Evolutionary conservation across 2,113 vertebrate genomes (phyloP), one percentile per base, ranked within the genome.

Genomic region (Callionymus lyra): DNA sequence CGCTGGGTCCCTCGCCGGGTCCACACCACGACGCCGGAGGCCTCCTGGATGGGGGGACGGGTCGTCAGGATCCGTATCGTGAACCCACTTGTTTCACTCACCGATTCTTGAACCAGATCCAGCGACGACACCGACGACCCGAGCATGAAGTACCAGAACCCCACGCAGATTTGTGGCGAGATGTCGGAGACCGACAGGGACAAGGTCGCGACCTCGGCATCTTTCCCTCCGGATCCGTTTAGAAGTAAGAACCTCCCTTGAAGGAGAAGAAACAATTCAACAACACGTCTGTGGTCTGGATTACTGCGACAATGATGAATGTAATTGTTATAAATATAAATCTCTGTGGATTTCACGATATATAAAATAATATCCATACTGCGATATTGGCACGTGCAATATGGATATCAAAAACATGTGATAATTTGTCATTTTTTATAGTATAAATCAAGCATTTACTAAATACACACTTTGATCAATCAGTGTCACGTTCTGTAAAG

Each of bases 81-180:
- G 8, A 4, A 27, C 21, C 21, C 21, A 4, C 21, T 8, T 8
- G 21, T 27, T 8, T 0, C 19, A 61, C 56, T 12, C 70, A 84
- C 84, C 1, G 38, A 77, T 31, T 78, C 33, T 53, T 82, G 36
- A 10, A 79, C 41, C 43, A 87, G 69, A 45, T 85, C 68, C 46
- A 87, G 50, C 31, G 34, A 57, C 47, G 76, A 77, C 17, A 87
- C 70, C 14, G 76, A 81, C 16, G 84, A 56, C 13, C 85, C 85
- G 1, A 69, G 59, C 79, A 86, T 84, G 62, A 72, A 77, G 51
- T 79, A 83, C 85, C 85, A 87, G 71, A 87, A 86, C 35, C 53
- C 66, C 39, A 87, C 55, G 59, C 85, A 87, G 31, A 81, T 12
- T 6, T 65, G 44, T 38, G 68, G 44, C 3, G 37, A 13, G 4